Conservation (phyloP, 2,888 invertebrate genomes). For the Proisotoma minuta region DNA sequence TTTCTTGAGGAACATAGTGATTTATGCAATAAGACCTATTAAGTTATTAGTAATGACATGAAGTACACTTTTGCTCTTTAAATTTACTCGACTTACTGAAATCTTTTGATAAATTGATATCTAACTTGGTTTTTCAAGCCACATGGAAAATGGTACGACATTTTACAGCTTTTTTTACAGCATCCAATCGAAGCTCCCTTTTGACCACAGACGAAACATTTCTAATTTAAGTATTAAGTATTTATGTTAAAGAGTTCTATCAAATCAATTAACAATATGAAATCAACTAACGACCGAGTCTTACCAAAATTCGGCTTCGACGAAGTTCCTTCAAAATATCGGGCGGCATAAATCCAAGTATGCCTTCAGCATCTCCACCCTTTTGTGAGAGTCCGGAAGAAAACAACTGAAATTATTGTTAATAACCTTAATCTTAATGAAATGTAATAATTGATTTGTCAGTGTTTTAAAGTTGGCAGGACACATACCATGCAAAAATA, state of each 20-base stretch:
- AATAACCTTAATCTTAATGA: background rate
- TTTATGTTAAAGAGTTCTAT: too few species aligned
- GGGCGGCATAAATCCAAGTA: slow-evolving; percentile 65
- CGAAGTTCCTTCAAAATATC: slow-evolving; percentile 66
- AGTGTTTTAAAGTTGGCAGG: too few species aligned
- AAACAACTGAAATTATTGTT: slow-evolving; percentile 58
- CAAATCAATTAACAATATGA: too few species aligned
- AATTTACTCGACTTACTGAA: slow-evolving; percentile 50
- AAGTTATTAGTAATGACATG: background rate
- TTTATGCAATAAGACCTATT: slow-evolving; percentile 58
- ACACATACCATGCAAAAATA: slow-evolving; percentile 45
- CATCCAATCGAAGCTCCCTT: slow-evolving; percentile 71
- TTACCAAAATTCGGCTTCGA: slow-evolving; percentile 58
- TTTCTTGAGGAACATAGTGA: slow-evolving; percentile 59
- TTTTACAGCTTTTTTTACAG: slow-evolving; percentile 59
- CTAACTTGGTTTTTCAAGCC: slow-evolving; percentile 62
- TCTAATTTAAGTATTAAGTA: slow-evolving; percentile 52
- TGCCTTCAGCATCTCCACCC: slow-evolving; percentile 64
- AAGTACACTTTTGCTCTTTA: background rate
- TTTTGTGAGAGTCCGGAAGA: slow-evolving; percentile 66
- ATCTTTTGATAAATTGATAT: slow-evolving; percentile 62
- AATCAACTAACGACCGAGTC: too few species aligned
- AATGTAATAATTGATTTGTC: background rate
- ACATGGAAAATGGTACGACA: slow-evolving; percentile 70
- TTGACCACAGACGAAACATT: slow-evolving; percentile 64